Evolutionary conservation across 2,113 vertebrate species (phyloP).

Genomic region (Aspiorhynchus laticeps): DNA sequence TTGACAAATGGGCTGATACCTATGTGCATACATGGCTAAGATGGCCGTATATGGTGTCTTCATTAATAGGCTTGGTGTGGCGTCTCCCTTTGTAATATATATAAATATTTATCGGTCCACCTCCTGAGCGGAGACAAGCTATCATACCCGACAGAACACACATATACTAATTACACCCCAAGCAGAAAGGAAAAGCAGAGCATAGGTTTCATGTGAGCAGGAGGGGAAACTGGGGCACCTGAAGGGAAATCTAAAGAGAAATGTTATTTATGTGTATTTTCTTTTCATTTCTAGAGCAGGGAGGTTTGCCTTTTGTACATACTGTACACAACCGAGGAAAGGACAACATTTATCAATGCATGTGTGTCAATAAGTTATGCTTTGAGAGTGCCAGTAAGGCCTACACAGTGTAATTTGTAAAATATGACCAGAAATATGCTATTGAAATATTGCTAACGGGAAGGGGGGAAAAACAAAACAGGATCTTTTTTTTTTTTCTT

Average conservation of each 20-base stretch:
- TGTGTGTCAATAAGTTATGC: neutral
- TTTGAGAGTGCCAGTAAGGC: neutral
- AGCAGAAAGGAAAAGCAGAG: conserved; percentile 25
- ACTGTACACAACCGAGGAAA: neutral
- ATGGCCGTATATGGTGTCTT: conserved; percentile 85
- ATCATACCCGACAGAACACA: conserved; percentile 44
- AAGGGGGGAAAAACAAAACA: too few relatives aligned
- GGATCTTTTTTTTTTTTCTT: too few relatives aligned
- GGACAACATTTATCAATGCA: neutral
- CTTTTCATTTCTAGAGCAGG: neutral
- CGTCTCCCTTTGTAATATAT: conserved; percentile 83
- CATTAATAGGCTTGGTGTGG: conserved; percentile 82
- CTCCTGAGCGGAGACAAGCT: conserved; percentile 58
- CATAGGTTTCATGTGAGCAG: conserved; percentile 18
- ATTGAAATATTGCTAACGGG: too few relatives aligned
- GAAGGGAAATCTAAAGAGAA: conserved; percentile 29
- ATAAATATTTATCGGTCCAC: conserved; percentile 78
- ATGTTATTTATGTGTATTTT: conserved; percentile 24
- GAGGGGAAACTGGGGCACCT: conserved; percentile 23
- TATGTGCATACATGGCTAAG: conserved; percentile 97
- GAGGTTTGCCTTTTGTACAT: neutral
- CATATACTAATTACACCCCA: conserved; percentile 45
- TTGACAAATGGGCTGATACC: conserved; percentile 98
- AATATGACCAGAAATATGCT: neutral
- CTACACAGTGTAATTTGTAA: neutral